These are phyloP conservation scores for Chauna torquata DNA, from an alignment of 2,113 vertebrate species.

Conservation along the genomic window DNA sequence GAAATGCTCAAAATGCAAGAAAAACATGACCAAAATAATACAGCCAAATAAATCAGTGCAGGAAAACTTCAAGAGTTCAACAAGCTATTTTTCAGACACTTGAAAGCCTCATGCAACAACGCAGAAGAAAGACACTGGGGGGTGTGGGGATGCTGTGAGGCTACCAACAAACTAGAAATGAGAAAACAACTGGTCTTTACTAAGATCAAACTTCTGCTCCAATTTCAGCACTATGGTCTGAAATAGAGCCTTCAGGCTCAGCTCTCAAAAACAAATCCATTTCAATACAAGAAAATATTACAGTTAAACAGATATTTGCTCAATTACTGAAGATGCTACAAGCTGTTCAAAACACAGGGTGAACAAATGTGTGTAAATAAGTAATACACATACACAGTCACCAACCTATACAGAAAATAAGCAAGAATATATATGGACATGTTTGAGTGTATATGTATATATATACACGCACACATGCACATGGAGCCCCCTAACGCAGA, in stretches of 20 bases:
- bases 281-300: background rate
- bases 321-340: background rate
- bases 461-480: rapidly evolving
- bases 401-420: background rate
- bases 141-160: background rate
- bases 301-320: background rate
- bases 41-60: background rate
- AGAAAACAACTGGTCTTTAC: background rate
- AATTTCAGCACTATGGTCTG: background rate
- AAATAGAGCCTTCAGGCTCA: background rate
- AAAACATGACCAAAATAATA: background rate
- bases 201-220: background rate
- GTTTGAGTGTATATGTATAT: background rate
- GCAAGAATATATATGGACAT: rapidly evolving
- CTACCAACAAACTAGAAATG: background rate
- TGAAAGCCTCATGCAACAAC: background rate
- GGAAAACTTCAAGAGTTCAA: background rate
- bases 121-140: background rate
- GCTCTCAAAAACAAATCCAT: background rate
- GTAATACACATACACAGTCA: background rate
- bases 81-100: background rate
- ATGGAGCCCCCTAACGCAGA: background rate
- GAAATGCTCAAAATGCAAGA: background rate
- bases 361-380: background rate
- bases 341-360: background rate